Evolutionary conservation across 1,140 invertebrate species (phyloP).

Genomic region (Hypsibius dujardini): DNA sequence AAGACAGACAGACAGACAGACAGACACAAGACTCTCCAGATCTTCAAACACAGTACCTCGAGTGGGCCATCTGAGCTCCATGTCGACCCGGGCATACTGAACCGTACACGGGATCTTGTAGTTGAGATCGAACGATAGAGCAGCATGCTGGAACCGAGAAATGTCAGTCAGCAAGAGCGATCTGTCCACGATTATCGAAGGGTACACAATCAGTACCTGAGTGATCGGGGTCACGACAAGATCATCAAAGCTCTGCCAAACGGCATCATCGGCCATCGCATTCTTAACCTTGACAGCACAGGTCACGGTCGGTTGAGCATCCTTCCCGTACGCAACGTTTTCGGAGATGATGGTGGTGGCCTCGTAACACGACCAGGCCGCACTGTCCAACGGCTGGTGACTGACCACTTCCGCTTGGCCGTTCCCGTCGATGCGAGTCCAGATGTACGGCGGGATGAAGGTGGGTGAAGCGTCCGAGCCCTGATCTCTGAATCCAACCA

Average conservation of each 20-base stretch:
- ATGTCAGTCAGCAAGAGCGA: background rate
- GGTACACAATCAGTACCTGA: conserved; percentile 28
- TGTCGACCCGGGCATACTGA: conserved; percentile 48
- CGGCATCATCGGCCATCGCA: conserved; percentile 19
- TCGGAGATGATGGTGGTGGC: background rate
- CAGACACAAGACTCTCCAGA: too few relatives aligned
- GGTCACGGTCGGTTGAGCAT: background rate
- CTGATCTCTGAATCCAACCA: too few relatives aligned
- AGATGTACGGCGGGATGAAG: background rate
- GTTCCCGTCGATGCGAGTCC: background rate
- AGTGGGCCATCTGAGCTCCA: conserved; percentile 27
- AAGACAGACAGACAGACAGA: too few relatives aligned
- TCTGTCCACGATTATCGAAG: conserved; percentile 12
- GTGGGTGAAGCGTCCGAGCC: background rate
- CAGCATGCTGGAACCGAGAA: conserved; percentile 45
- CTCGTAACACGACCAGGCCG: background rate
- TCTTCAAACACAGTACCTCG: conserved; percentile 22
- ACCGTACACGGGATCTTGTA: conserved; percentile 84
- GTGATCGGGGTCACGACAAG: conserved; percentile 71
- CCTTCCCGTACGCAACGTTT: background rate
- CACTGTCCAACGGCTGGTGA: background rate
- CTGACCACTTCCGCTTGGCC: background rate
- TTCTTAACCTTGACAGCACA: conserved; percentile 10
- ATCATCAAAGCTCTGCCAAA: conserved; percentile 85
- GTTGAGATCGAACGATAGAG: conserved; percentile 66